Evolutionary conservation across 2,797 vertebrate genomes (phyloP).

Genomic region (Arctocebus calabarensis): DNA sequence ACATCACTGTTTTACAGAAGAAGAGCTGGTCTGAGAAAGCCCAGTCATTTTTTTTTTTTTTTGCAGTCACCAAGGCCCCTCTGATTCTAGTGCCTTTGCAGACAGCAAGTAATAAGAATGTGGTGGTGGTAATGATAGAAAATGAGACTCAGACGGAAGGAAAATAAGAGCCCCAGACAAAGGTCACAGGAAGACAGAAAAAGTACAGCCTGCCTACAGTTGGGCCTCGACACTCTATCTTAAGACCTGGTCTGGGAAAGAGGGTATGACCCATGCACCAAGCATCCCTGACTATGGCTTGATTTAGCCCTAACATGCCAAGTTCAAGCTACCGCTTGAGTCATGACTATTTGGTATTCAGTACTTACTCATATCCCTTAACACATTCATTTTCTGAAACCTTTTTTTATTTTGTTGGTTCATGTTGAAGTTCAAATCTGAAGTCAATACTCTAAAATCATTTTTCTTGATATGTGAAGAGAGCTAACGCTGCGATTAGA

Average conservation of each 20-base stretch:
- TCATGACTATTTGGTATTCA: neutral
- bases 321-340: neutral
- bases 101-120: neutral
- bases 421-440: neutral
- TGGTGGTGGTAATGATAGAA: neutral
- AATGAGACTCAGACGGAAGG: neutral
- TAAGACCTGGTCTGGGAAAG: neutral
- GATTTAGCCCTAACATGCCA: neutral
- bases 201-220: neutral
- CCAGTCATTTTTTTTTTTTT: neutral
- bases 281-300: neutral
- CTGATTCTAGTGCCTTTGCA: neutral
- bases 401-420: neutral
- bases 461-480: neutral
- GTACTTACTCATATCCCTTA: neutral
- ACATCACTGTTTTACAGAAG: neutral
- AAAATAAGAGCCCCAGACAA: neutral
- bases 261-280: neutral
- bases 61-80: neutral
- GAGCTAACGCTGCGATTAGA: neutral
- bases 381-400: neutral
- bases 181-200: neutral
- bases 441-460: neutral
- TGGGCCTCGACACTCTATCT: neutral
- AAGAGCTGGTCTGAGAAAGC: neutral